These are phyloP conservation scores for Diplazon laetatorius DNA, from an alignment of 2,888 invertebrate genomes.

Conservation along the genomic window DNA sequence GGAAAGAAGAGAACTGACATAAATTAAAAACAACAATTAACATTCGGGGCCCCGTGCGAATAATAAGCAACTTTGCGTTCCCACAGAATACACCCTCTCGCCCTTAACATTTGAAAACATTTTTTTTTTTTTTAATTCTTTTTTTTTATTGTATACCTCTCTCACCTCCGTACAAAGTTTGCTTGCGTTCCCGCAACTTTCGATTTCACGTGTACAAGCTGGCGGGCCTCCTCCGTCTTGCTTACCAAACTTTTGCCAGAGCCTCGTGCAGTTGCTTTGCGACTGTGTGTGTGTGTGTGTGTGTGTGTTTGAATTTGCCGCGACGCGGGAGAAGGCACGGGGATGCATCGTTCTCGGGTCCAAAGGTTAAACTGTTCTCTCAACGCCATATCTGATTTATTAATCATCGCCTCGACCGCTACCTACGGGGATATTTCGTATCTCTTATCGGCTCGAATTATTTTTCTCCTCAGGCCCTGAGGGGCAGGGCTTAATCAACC, in stretches of 20 bases:
- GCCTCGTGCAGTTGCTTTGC: background rate
- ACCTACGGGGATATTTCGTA: constrained; percentile 65
- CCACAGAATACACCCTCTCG: constrained; percentile 74
- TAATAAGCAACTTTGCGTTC: constrained; percentile 72
- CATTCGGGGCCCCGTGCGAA: constrained; percentile 74
- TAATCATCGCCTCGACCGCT: constrained; percentile 75
- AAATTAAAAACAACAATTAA: constrained; percentile 82
- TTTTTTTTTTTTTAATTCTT: too few relatives aligned
- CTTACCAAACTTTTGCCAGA: constrained; percentile 13
- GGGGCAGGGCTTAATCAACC: background rate
- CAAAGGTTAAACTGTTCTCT: constrained; percentile 79
- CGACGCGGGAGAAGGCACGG: constrained; percentile 61
- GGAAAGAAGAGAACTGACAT: constrained; percentile 75
- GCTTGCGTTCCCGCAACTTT: constrained; percentile 47
- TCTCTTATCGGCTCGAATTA: constrained; percentile 56
- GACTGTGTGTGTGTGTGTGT: background rate
- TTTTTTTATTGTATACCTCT: constrained; percentile 37
- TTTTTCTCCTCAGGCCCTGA: constrained; percentile 39
- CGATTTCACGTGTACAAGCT: constrained; percentile 46
- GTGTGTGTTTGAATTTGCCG: constrained; percentile 29
- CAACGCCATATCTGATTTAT: constrained; percentile 78
- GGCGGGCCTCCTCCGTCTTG: constrained; percentile 34
- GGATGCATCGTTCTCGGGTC: constrained; percentile 69
- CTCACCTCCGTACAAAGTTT: constrained; percentile 65
- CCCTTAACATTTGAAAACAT: constrained; percentile 67